Percentiles rank a stretch among this genome's conserved stretches.
phyloP scores from a whole-genome alignment of 2,113 vertebrate genomes.

The Apistogramma diplotaenia region DNA sequence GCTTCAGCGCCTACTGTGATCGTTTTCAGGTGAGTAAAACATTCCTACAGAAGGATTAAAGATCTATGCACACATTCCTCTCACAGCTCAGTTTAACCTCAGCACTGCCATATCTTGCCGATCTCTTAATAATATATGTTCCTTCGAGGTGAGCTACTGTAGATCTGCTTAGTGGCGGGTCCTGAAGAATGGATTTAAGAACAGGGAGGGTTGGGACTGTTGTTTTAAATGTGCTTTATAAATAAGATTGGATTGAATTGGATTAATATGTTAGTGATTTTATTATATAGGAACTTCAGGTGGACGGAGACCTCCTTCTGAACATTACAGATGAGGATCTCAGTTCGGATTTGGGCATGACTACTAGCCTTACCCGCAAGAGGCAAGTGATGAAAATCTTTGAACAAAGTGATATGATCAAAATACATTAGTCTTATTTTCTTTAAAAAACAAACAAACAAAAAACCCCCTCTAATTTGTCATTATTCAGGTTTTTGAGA shows the following conservation, averaged over 20 bases:
- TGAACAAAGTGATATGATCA: neutral
- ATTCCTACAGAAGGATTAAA: neutral
- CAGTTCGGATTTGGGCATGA: slow-evolving; percentile 84
- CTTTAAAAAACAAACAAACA: neutral
- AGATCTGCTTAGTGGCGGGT: too few relatives aligned
- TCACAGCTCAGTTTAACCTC: neutral
- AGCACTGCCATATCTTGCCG: too few relatives aligned
- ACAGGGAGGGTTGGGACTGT: neutral
- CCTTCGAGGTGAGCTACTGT: too few relatives aligned
- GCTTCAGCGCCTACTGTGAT: slow-evolving; percentile 85
- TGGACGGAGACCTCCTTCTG: slow-evolving; percentile 93
- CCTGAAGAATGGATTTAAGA: too few relatives aligned
- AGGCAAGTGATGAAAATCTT: slow-evolving; percentile 72
- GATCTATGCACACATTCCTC: neutral
- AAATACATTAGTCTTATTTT: neutral
- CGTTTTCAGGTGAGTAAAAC: slow-evolving; percentile 80
- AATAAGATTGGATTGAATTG: neutral
- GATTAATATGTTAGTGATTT: neutral
- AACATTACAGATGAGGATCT: slow-evolving; percentile 88
- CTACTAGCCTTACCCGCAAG: slow-evolving; percentile 85
- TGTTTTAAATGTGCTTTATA: neutral
- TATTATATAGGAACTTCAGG: slow-evolving; percentile 84
- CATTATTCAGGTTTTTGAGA: slow-evolving; percentile 83
- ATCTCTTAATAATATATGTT: too few relatives aligned
- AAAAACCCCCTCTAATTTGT: neutral